These are phyloP conservation scores for Umimayanthus kanabou DNA, from an alignment of 92 coral and sea anemone genomes.

Conservation along the genomic window DNA sequence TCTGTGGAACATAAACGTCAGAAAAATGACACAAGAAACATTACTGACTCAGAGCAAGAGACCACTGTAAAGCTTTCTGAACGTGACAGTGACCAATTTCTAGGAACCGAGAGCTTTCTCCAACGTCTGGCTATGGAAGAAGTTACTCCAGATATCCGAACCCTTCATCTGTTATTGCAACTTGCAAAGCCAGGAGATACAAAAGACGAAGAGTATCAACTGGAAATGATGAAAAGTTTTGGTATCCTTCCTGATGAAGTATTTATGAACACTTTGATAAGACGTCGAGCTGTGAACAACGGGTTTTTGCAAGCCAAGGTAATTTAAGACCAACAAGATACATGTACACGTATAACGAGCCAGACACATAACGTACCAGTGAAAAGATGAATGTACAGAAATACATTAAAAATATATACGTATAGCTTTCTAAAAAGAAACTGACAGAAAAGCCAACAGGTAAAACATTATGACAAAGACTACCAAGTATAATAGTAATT, in stretches of 20 bases:
- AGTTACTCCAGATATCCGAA: conserved; percentile 79
- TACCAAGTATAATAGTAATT: too few relatives aligned
- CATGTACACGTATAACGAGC: not conserved
- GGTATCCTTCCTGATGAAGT: conserved; percentile 67
- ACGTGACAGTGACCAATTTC: conserved; percentile 34
- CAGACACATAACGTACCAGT: not conserved
- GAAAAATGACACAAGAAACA: not conserved
- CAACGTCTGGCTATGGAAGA: conserved; percentile 85
- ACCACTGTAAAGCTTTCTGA: not conserved
- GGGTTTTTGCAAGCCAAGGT: conserved; percentile 67
- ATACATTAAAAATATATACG: not conserved
- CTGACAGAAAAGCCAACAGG: too few relatives aligned
- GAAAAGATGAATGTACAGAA: not conserved
- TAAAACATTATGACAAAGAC: too few relatives aligned
- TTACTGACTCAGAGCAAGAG: not conserved
- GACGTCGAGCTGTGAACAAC: conserved; percentile 56
- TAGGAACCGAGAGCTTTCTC: conserved; percentile 69
- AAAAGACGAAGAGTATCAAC: conserved; percentile 59
- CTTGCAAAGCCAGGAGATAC: conserved; percentile 44
- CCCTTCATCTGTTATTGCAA: conserved; percentile 74
- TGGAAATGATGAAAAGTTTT: conserved; percentile 71
- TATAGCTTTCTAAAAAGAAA: too few relatives aligned
- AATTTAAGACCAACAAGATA: not conserved
- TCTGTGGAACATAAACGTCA: not conserved
- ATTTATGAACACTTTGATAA: conserved; percentile 66